Conservation (phyloP, 1,140 invertebrate genomes). For the Forficula auricularia region DNA sequence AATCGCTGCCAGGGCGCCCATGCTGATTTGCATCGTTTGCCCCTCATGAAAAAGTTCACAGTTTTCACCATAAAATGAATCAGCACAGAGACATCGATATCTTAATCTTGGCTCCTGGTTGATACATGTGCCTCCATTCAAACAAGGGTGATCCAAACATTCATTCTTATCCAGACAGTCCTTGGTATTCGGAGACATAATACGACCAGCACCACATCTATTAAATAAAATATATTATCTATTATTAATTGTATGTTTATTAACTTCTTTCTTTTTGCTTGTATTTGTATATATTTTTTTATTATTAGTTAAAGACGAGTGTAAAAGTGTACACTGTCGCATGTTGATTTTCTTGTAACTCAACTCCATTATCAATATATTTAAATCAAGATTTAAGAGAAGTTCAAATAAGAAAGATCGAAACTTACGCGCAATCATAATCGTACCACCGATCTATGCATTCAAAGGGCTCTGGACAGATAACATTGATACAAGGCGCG, state of each 20-base stretch:
- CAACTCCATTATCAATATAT: no score
- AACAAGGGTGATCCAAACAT: conserved; percentile 38
- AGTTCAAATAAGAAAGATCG: no score
- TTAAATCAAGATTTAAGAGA: no score
- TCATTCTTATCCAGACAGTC: conserved; percentile 41
- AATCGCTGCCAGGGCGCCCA: conserved; percentile 41
- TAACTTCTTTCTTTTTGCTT: no score
- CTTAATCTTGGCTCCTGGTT: conserved; percentile 34
- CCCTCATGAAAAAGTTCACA: conserved; percentile 43
- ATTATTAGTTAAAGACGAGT: no score
- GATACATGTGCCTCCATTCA: conserved; percentile 38
- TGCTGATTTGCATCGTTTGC: conserved; percentile 38
- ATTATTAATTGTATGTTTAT: no score
- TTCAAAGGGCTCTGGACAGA: conserved; percentile 38
- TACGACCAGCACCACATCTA: conserved; percentile 38
- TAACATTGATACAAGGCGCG: conserved; percentile 39
- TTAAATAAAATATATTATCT: not conserved
- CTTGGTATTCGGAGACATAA: conserved; percentile 36
- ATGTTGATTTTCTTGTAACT: no score
- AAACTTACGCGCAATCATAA: conserved; percentile 46
- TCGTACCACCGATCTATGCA: conserved; percentile 49
- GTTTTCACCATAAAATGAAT: conserved; percentile 42
- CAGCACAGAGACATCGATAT: conserved; percentile 36
- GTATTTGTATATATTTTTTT: no score
- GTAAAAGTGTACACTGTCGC: no score